Evolutionary conservation across 2,113 vertebrate genomes (phyloP).

Genomic region (Boleophthalmus pectinirostris): DNA sequence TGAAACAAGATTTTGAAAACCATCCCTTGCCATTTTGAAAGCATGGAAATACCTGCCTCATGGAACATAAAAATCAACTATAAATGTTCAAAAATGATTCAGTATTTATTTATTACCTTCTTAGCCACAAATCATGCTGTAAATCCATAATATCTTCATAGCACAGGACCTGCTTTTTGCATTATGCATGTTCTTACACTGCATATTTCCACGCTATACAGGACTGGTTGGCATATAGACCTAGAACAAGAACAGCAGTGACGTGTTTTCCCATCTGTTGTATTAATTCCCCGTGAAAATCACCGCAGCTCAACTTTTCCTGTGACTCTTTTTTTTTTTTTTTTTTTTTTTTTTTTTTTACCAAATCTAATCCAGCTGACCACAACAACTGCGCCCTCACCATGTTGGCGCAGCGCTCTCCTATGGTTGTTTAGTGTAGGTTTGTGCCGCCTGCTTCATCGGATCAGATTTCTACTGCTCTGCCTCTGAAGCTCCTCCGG

Average conservation of each 20-base stretch:
- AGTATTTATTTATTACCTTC: too few species aligned
- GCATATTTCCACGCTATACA: not conserved
- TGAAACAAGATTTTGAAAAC: too few species aligned
- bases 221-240: conserved; percentile 1
- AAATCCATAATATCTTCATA: not conserved
- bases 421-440: conserved; percentile 48
- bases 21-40: too few species aligned
- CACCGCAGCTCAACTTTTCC: conserved; percentile 28
- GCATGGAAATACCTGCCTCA: too few species aligned
- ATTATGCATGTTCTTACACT: not conserved
- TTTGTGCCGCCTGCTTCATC: conserved; percentile 47
- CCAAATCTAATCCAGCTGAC: conserved; percentile 20
- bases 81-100: too few species aligned
- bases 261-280: conserved; percentile 57
- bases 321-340: conserved; percentile 24
- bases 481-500: conserved; percentile 53
- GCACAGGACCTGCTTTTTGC: not conserved
- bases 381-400: conserved; percentile 24
- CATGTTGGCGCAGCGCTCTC: conserved; percentile 31
- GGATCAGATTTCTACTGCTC: conserved; percentile 60
- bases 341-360: not conserved
- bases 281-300: conserved; percentile 47
- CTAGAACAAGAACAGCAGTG: conserved; percentile 19
- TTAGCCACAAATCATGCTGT: not conserved
- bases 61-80: too few species aligned